phyloP scores from a whole-genome alignment of 2,113 vertebrate species.

The Nyctereutes procyonoides region DNA sequence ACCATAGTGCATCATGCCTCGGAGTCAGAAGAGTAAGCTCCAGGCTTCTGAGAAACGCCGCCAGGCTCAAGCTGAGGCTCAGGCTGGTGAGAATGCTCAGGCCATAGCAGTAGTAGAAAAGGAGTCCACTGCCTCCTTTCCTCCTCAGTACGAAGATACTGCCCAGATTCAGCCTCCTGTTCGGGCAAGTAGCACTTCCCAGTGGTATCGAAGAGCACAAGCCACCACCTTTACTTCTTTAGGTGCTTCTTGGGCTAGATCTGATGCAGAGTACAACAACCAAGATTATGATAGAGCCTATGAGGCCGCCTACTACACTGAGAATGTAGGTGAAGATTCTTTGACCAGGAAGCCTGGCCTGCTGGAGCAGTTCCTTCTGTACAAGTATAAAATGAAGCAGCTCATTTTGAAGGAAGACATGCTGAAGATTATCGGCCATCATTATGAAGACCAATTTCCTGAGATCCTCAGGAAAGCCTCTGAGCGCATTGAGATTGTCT shows the following conservation, averaged over 20 bases:
- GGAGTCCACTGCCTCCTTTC: neutral
- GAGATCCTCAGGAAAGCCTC: constrained; percentile 54
- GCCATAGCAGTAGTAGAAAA: neutral
- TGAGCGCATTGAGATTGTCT: neutral
- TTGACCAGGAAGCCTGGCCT: fast-evolving
- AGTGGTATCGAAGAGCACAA: neutral
- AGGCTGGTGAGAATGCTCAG: neutral
- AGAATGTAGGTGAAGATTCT: neutral
- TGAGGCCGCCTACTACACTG: fast-evolving
- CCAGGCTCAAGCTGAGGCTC: neutral
- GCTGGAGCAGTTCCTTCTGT: constrained; percentile 16
- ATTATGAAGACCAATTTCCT: neutral
- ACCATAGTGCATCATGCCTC: constrained; percentile 47
- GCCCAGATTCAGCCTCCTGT: neutral
- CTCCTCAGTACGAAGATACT: neutral
- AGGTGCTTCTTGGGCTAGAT: neutral
- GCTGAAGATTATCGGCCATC: neutral
- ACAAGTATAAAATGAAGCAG: constrained; percentile 26
- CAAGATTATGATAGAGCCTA: neutral
- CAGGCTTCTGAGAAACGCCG: neutral
- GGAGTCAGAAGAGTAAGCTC: neutral
- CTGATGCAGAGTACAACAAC: neutral
- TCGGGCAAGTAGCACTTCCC: neutral
- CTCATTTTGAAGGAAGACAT: constrained; percentile 18
- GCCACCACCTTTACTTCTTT: fast-evolving